These are phyloP conservation scores for Trinorchestia longiramus DNA, from an alignment of 1,140 invertebrate genomes.

Conservation along the genomic window DNA sequence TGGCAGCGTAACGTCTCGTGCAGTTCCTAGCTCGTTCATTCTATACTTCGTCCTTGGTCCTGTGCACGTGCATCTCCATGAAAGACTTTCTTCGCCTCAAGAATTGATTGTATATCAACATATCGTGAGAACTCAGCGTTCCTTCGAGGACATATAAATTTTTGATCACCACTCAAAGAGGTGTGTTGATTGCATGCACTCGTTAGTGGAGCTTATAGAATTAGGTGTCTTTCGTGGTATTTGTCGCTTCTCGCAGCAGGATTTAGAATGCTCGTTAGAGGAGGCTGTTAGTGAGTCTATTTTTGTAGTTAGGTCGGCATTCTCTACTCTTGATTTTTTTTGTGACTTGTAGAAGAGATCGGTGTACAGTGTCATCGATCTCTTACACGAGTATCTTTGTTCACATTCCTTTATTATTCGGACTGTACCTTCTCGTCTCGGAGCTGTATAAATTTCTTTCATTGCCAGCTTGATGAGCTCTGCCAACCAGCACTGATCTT, in stretches of 20 bases:
- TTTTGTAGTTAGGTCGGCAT: not conserved
- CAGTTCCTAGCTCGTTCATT: not conserved
- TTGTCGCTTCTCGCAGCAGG: not conserved
- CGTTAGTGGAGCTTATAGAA: no score
- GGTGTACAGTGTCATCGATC: not conserved
- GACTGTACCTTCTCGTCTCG: not conserved
- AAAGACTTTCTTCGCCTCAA: not conserved
- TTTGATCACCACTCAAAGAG: no score
- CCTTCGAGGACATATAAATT: no score
- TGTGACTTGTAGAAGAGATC: not conserved
- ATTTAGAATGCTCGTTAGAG: not conserved
- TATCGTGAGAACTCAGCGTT: not conserved
- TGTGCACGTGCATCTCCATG: not conserved
- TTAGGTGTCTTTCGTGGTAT: not conserved
- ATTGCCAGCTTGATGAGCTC: not conserved
- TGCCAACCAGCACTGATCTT: not conserved
- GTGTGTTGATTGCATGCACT: no score
- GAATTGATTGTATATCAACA: not conserved
- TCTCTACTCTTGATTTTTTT: not conserved
- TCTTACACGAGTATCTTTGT: not conserved
- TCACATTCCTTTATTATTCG: not conserved
- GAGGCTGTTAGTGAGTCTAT: not conserved
- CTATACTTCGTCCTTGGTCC: not conserved
- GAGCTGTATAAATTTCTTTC: not conserved
- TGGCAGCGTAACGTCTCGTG: not conserved